A percentile compares a stretch with the other conserved stretches of the same genome.
Conservation (phyloP, 2,888 invertebrate genomes). For the Drosophila anomalata region DNA sequence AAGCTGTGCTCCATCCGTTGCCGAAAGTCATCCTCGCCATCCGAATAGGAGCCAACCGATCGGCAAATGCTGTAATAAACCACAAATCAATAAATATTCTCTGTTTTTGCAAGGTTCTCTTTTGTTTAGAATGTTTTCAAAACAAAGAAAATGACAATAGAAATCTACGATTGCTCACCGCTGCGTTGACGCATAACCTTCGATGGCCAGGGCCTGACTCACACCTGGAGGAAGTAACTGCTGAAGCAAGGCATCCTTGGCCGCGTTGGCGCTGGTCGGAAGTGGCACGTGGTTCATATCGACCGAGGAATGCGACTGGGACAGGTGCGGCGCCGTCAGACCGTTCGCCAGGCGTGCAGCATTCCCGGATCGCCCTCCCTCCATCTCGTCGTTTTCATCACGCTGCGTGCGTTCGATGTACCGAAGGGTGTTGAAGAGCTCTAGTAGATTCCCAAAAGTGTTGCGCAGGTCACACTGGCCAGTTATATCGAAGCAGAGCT, state of each 20-base stretch:
- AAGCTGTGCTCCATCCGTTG: conserved; percentile 68
- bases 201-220: conserved; percentile 68
- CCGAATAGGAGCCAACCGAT: conserved; percentile 83
- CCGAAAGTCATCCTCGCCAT: conserved; percentile 76
- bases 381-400: conserved; percentile 43
- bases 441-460: conserved; percentile 81
- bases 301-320: conserved; percentile 80
- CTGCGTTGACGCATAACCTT: conserved; percentile 66
- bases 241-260: conserved; percentile 64
- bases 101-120: neutral
- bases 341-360: conserved; percentile 53
- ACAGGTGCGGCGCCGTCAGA: conserved; percentile 53
- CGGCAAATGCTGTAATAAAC: conserved; percentile 68
- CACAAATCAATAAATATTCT: neutral
- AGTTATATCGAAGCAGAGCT: conserved; percentile 86
- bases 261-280: conserved; percentile 62
- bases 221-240: conserved; percentile 59
- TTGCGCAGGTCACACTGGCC: conserved; percentile 78
- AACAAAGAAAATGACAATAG: too few relatives aligned
- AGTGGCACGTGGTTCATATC: conserved; percentile 80
- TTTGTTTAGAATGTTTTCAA: too few relatives aligned
- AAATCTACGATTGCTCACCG: conserved; percentile 49
- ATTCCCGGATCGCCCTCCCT: neutral
- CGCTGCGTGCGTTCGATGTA: conserved; percentile 68
- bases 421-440: conserved; percentile 72